These are phyloP conservation scores for Cataglyphis livida DNA, from an alignment of 2,888 invertebrate genomes.

Conservation along the genomic window DNA sequence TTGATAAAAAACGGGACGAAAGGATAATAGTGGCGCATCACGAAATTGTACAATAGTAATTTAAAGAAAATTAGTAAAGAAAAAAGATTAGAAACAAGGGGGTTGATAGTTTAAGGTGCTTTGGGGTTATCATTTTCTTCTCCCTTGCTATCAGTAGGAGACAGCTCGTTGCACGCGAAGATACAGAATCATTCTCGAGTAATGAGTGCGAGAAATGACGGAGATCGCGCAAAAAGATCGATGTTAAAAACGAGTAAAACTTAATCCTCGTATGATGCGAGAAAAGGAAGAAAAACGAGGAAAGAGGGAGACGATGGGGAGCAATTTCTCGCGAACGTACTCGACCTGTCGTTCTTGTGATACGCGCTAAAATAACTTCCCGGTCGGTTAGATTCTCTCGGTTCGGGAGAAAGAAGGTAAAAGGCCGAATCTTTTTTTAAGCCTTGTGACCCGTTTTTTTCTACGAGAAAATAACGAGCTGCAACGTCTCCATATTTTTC, in stretches of 20 bases:
- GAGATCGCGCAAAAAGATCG: conserved; percentile 32
- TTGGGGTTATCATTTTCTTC: conserved; percentile 75
- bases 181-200: conserved; percentile 84
- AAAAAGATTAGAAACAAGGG: conserved; percentile 76
- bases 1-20: background rate
- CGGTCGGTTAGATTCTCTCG: conserved; percentile 9
- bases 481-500: conserved; percentile 39
- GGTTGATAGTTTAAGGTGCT: conserved; percentile 83
- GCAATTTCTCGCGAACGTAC: background rate
- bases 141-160: conserved; percentile 76
- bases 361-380: conserved; percentile 23
- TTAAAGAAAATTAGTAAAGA: conserved; percentile 11
- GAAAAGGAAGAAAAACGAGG: conserved; percentile 1
- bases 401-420: conserved; percentile 19
- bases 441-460: conserved; percentile 31
- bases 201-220: conserved; percentile 71
- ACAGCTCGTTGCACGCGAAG: conserved; percentile 82
- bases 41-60: conserved; percentile 3
- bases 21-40: background rate
- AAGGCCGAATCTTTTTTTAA: conserved; percentile 37
- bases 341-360: conserved; percentile 23
- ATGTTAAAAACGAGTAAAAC: conserved; percentile 5
- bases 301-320: background rate
- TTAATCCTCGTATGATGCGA: conserved; percentile 11
- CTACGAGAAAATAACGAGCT: conserved; percentile 62